Evolutionary conservation across 2,888 invertebrate species (phyloP), one percentile per base, ranked within the genome.

Genomic region (Lycophotia porphyrea): DNA sequence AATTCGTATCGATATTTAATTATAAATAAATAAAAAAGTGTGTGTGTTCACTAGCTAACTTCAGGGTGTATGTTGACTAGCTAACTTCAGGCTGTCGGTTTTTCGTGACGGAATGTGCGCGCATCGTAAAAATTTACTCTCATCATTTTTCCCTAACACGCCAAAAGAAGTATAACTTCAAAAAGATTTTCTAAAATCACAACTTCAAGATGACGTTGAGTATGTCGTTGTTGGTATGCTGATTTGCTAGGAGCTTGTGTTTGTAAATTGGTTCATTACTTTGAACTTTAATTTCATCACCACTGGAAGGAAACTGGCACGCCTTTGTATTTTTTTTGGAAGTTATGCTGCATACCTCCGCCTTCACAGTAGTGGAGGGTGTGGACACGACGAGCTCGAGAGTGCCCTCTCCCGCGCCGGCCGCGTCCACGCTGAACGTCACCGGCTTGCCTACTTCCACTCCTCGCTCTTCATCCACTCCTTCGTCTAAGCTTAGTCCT

Each of bases 351-450:
- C 84, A 69, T 66, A 98, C 98, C 96, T 98, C 98, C 3, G 98
- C 98, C 93, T 99, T 98, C 4, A 99, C 98, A 4, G 99, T 99
- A 39, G 96, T 96, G 71, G 98, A 98, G 31, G 98, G 98, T 0
- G 99, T 99, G 67, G 99, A 99, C 1, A 99, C 99, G 0, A 99
- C 99, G 27, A 99, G 96, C 90, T 99, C 99, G 7, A 99, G 95
- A 0, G 99, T 99, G 2, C 99, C 99, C 93, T 99, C 99, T 0
- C 99, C 99, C 4, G 99, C 99, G 89, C 99, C 98, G 0, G 99
- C 98, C 1, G 99, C 99, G 94, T 99, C 99, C 52, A 99, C 99
- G 87, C 98, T 98, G 92, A 99, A 99, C 0, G 99, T 99, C 0
- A 99, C 98, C 0, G 99, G 98, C 89, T 98, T 98, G 8, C 98